Conservation (phyloP, 1,140 invertebrate genomes). For the Bathynomus jamesi region DNA sequence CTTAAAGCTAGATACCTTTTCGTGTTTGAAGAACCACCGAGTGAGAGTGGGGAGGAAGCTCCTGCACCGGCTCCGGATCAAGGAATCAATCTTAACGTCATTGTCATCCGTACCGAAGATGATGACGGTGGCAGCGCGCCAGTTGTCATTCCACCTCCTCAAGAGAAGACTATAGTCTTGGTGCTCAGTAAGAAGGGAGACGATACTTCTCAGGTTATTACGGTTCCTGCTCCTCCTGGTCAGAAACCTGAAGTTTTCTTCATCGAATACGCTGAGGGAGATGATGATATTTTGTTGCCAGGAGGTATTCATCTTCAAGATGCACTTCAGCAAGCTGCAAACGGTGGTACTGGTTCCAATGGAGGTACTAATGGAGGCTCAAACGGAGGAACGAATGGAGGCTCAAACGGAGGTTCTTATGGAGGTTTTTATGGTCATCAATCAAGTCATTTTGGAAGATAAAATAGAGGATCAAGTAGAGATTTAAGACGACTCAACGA, state of each 20-base stretch:
- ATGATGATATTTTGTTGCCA: slow-evolving; percentile 26
- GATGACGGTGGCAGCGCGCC: background rate
- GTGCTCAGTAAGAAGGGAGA: no score
- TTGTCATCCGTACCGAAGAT: slow-evolving; percentile 32
- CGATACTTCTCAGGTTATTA: slow-evolving; percentile 18
- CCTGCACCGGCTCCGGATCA: slow-evolving; percentile 16
- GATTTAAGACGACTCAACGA: no score
- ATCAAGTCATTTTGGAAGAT: no score
- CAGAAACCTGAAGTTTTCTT: slow-evolving; percentile 34
- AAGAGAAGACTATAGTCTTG: no score
- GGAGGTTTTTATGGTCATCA: no score
- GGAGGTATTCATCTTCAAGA: slow-evolving; percentile 25
- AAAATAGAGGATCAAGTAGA: no score
- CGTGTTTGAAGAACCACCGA: slow-evolving; percentile 21
- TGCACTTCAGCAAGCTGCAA: slow-evolving; percentile 26
- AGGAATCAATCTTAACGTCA: slow-evolving; percentile 23
- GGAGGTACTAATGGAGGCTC: no score
- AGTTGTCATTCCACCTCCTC: slow-evolving; percentile 28
- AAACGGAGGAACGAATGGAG: no score
- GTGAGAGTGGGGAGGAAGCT: slow-evolving; percentile 7
- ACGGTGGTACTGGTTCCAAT: no score
- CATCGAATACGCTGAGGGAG: slow-evolving; percentile 33
- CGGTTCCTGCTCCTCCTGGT: slow-evolving; percentile 12
- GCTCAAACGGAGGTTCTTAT: no score
- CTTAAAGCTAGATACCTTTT: slow-evolving; percentile 20